phyloP scores from a whole-genome alignment of 2,888 invertebrate species.

The Tipula unca region DNA sequence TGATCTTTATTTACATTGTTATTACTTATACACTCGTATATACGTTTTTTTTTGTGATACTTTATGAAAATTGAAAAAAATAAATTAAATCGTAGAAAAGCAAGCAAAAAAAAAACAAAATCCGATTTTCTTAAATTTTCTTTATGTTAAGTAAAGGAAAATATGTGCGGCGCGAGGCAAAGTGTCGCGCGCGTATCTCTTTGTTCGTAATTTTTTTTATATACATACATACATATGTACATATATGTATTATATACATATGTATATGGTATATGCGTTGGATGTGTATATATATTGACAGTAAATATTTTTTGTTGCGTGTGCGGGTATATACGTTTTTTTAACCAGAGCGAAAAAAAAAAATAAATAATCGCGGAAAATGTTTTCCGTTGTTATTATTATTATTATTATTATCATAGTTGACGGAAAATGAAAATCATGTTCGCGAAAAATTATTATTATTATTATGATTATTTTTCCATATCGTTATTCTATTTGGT shows the following conservation, averaged over 20 bases:
- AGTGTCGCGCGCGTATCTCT: neutral
- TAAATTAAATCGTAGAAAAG: neutral
- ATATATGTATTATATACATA: neutral
- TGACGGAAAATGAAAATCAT: slow-evolving; percentile 4
- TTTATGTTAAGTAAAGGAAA: neutral
- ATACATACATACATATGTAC: neutral
- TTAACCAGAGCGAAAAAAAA: neutral
- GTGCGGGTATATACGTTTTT: neutral
- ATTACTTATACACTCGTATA: neutral
- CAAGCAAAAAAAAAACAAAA: neutral
- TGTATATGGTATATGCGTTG: neutral
- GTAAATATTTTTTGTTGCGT: neutral
- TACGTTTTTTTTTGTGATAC: neutral
- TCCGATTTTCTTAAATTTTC: neutral
- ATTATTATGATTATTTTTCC: neutral
- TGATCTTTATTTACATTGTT: neutral
- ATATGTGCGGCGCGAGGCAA: neutral
- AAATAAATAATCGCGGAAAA: neutral
- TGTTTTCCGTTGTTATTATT: neutral
- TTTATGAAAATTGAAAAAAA: slow-evolving; percentile 8
- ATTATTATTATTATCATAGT: neutral
- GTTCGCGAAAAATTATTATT: slow-evolving; percentile 8
- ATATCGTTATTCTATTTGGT: neutral
- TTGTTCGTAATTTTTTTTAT: neutral
- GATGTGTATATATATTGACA: neutral